Conservation (phyloP, 1,140 invertebrate genomes). For the Tenebrio molitor region DNA sequence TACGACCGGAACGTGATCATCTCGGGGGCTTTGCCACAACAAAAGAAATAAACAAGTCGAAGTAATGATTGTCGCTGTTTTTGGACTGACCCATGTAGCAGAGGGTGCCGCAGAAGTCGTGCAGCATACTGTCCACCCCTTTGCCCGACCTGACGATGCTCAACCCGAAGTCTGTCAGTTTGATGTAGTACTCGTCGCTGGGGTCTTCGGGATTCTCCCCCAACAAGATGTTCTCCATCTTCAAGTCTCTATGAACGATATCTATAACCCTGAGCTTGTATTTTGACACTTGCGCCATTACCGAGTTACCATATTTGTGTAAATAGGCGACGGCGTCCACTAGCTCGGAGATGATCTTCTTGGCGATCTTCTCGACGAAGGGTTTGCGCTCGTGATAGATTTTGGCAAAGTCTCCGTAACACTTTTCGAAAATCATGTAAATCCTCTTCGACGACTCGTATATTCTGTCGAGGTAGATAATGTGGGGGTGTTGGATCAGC, state of each 20-base stretch:
- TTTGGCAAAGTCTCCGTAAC: constrained; percentile 67
- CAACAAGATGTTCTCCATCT: constrained; percentile 73
- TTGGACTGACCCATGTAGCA: constrained; percentile 70
- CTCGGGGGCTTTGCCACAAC: constrained; percentile 75
- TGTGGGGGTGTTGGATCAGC: constrained; percentile 70
- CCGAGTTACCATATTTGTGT: constrained; percentile 69
- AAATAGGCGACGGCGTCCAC: constrained; percentile 70
- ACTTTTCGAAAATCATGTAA: constrained; percentile 70
- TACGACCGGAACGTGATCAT: constrained; percentile 71
- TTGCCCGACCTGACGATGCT: constrained; percentile 70
- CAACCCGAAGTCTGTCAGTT: constrained; percentile 74
- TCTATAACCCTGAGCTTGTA: constrained; percentile 63
- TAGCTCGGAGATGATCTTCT: constrained; percentile 67
- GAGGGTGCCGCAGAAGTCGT: constrained; percentile 72
- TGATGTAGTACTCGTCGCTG: constrained; percentile 68
- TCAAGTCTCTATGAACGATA: constrained; percentile 74
- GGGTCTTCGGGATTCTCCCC: constrained; percentile 67
- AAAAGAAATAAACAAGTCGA: too few relatives aligned
- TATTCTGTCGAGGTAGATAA: constrained; percentile 70
- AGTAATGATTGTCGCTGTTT: too few relatives aligned
- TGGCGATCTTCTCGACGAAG: constrained; percentile 67
- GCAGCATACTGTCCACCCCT: constrained; percentile 70
- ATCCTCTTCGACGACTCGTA: constrained; percentile 69
- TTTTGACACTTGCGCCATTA: constrained; percentile 2
- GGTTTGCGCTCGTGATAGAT: constrained; percentile 62